Evolutionary conservation across 1,140 invertebrate genomes (phyloP), one percentile per base, ranked within the genome.

Genomic region (Listronotus bonariensis): DNA sequence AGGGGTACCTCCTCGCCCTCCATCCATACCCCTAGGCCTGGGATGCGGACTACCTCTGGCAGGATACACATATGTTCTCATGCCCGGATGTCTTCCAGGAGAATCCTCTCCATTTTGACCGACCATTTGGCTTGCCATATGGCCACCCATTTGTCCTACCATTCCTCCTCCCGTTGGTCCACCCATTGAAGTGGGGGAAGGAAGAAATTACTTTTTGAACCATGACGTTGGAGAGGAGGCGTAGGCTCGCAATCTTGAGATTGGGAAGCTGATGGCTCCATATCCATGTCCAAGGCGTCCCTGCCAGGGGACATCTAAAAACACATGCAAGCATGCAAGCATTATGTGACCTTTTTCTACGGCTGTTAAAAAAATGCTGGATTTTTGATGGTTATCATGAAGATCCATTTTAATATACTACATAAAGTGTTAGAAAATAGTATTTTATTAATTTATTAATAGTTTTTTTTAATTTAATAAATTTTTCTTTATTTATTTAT

Each of bases 171-270:
- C 20, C 10, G 54, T 8, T 26, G 46, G 14, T 11, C 34, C 26
- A 12, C 34, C 38, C 59, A 63, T 63, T 17, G 61, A 82, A 68
- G 85, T 81, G 64, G 88, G 87, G 88, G 88, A 75, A 92, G 84
- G 83, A 95, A 96, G 80, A 97, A 92, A 81, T 96, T 97, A 72
- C 86, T 94, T 78, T 93, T 91, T 43, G 93, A 96, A 72, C 92
- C 94, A 68, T 95, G 91, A 69, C 92, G 85, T 79, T 94, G 92
- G 59, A 94, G 82, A 12, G 93, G 91, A 26, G 93, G 93, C 66
- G 93, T 95, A 31, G 94, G 92, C 79, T 96, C 94, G 80, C 93
- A 95, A 82, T 96, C 93, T 74, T 94, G 90, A 38, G 91, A 92
- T 78, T 96, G 93, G 34, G 92, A 93, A 32, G 91, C 91, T 6